Conservation (phyloP, 92 coral and sea anemone genomes). For the Epizoanthus illoricatus region DNA sequence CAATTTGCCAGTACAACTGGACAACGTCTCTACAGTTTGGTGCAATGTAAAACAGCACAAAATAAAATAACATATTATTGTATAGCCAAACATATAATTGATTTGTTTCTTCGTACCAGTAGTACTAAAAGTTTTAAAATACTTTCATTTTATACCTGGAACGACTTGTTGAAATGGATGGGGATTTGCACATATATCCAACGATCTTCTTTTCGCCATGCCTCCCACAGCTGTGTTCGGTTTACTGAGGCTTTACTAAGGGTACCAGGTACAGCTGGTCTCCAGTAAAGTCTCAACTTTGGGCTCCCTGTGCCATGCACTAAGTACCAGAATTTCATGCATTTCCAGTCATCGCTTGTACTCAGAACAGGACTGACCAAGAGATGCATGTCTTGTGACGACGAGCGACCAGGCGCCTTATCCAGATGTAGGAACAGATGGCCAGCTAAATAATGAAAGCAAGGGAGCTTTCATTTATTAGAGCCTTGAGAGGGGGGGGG, state of each 20-base stretch:
- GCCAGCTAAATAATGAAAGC: too few species aligned
- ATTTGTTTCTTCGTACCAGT: too few species aligned
- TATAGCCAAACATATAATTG: background rate
- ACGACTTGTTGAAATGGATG: background rate
- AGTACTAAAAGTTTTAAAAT: too few species aligned
- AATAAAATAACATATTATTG: background rate
- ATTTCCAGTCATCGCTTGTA: background rate
- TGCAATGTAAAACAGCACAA: too few species aligned
- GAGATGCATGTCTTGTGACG: background rate
- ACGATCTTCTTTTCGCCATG: background rate
- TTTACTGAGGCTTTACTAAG: background rate
- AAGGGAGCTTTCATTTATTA: too few species aligned
- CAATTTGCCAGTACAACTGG: too few species aligned
- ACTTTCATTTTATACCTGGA: conserved; percentile 10
- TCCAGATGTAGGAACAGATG: background rate
- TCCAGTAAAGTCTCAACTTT: conserved; percentile 7
- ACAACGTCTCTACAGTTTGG: too few species aligned
- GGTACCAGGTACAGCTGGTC: background rate
- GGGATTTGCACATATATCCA: conserved; percentile 31
- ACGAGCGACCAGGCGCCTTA: background rate
- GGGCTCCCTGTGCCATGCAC: conserved; percentile 15
- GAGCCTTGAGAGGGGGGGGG: too few species aligned
- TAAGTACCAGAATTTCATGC: conserved; percentile 35
- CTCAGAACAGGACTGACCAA: conserved; percentile 21
- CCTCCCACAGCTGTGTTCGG: conserved; percentile 10